Percentiles rank a stretch among this genome's conserved stretches.
phyloP scores from a whole-genome alignment of 2,888 invertebrate species.

The Cephus runcator region DNA sequence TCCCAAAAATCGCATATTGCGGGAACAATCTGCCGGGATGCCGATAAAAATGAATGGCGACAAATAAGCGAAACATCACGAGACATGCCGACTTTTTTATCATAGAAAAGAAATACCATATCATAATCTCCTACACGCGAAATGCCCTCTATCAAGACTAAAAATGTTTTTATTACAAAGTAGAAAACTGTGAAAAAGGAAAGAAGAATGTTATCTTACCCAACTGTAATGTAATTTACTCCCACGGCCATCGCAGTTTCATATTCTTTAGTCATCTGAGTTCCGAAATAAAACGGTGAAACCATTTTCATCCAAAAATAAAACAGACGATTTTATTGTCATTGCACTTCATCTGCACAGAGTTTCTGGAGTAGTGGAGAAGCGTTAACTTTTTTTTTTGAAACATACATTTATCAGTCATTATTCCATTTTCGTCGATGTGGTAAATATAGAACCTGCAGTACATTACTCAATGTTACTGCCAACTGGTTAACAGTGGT shows the following conservation, averaged over 20 bases:
- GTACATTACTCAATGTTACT: neutral
- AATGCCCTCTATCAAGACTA: neutral
- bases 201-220: neutral
- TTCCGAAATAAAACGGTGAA: neutral
- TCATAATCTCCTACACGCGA: neutral
- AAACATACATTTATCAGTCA: neutral
- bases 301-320: neutral
- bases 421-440: neutral
- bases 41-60: neutral
- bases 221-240: neutral
- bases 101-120: neutral
- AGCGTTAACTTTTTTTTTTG: neutral
- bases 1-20: neutral
- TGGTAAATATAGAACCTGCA: too few species aligned
- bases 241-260: neutral
- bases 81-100: neutral
- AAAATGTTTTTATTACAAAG: neutral
- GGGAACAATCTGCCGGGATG: neutral
- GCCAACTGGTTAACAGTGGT: neutral
- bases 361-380: neutral
- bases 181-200: neutral
- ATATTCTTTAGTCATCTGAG: neutral
- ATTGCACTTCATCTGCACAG: neutral
- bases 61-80: neutral
- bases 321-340: neutral